phyloP scores from a whole-genome alignment of 2,113 vertebrate species.

The Penelope pileata region DNA sequence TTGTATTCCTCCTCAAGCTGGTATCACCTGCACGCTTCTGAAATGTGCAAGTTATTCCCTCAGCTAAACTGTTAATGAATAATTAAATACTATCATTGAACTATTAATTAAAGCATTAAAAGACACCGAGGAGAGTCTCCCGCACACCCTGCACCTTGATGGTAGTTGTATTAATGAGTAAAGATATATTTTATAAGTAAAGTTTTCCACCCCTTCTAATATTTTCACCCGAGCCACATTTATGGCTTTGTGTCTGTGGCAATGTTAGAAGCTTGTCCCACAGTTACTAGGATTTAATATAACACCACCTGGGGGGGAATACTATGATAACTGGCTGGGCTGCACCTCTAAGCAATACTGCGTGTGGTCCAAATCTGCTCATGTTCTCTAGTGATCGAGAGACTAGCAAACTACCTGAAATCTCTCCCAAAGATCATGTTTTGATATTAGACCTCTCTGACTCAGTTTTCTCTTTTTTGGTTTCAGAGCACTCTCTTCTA shows the following conservation, averaged over 20 bases:
- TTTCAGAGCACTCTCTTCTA: not conserved
- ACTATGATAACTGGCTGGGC: not conserved
- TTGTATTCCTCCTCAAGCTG: not conserved
- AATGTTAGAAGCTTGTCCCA: not conserved
- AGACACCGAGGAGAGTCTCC: not conserved
- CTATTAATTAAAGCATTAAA: constrained; percentile 1
- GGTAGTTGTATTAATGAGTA: not conserved
- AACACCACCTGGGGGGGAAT: not conserved
- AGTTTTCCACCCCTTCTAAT: not conserved
- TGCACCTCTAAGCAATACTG: not conserved
- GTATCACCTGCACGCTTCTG: not conserved
- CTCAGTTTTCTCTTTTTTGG: not conserved
- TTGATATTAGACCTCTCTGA: not conserved
- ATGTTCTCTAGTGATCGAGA: not conserved
- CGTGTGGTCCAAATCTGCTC: not conserved
- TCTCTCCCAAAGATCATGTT: not conserved
- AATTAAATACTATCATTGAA: not conserved
- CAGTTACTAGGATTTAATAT: not conserved
- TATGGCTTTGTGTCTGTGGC: not conserved
- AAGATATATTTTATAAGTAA: not conserved
- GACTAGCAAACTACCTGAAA: not conserved
- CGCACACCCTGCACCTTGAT: not conserved
- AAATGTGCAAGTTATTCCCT: not conserved
- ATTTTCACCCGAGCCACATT: not conserved
- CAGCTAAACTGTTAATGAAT: not conserved